Evolutionary conservation across 2,888 invertebrate genomes (phyloP), one percentile per base, ranked within the genome.

Genomic region (Standfussiana lucernea): DNA sequence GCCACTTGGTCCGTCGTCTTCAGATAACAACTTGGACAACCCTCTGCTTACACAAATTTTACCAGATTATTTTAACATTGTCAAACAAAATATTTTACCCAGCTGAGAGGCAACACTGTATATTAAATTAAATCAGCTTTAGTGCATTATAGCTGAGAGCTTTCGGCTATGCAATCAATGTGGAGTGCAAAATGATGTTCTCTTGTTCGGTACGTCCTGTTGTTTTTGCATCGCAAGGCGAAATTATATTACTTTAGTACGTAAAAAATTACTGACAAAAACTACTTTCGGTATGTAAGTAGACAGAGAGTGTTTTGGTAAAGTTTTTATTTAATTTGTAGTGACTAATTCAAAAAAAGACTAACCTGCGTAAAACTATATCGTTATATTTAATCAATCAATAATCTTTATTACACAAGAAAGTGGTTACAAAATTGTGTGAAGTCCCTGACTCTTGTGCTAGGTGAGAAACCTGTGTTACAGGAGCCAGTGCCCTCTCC

Each of bases 141-240:
- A 59, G n/a, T 71, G 56, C 64, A 45, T 82, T 59, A 42, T 32
- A 35, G 80, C 53, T 21, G 42, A 80, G 65, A 71, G 85, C 65
- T 84, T 84, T 80, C 32, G 71, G 37, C 1, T 32, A 35, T 71
- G 42, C 80, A 80, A 80, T 80, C 85, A 80, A 59, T 72, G 45
- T 11, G 8, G 45, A 80, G 85, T 80, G 80, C 65, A 80, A 53
- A 71, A 45, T 59, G n/a, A 21, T 80, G 80, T 80, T 64, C 80
- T 32, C 10, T 21, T 80, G 80, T 71, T 64, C 72, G 24, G 18
- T 13, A 2, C 61, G 13, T 66, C 42, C 45, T 53, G 50, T 65
- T 64, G 50, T 53, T 80, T 84, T 72, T 71, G 24, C 47, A 21
- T 13, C 6, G 7, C 3, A 21, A 53, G 65, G 18, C 28, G 8